A percentile compares a stretch with the other conserved stretches of the same genome.
Evolutionary conservation across 2,113 vertebrate genomes (phyloP).

Genomic region (Lamprologus speciosus): DNA sequence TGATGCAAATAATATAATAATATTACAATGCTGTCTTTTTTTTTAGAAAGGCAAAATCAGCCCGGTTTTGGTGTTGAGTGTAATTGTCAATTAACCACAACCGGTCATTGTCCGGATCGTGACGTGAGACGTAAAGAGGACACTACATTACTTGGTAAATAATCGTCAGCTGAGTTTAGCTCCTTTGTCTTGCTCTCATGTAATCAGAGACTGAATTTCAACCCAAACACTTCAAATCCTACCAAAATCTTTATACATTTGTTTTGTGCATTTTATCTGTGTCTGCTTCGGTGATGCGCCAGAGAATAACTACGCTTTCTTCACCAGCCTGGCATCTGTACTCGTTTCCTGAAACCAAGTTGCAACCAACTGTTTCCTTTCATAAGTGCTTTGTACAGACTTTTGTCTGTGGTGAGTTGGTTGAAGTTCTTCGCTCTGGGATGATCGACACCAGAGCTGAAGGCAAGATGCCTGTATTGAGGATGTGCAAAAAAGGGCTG

Average conservation of each 20-base stretch:
- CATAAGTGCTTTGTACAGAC: not conserved
- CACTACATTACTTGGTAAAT: not conserved
- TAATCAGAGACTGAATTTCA: not conserved
- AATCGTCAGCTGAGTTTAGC: not conserved
- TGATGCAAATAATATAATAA: not conserved
- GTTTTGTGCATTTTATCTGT: not conserved
- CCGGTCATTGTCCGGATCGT: not conserved
- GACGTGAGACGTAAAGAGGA: not conserved
- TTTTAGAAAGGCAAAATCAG: not conserved
- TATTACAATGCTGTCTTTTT: not conserved
- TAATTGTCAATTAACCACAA: not conserved
- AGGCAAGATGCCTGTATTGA: not conserved
- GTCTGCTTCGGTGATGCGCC: not conserved
- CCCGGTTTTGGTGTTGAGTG: not conserved
- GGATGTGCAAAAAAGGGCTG: conserved; percentile 4
- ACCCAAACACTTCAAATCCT: not conserved
- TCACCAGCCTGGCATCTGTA: not conserved
- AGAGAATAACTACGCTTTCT: not conserved
- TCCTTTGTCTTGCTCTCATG: not conserved
- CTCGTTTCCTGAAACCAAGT: not conserved
- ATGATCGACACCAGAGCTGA: not conserved
- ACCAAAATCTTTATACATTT: not conserved
- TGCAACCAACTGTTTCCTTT: not conserved
- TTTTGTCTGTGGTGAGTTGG: not conserved
- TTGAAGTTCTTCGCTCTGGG: not conserved